Percentiles rank a stretch among this genome's conserved stretches.
Evolutionary conservation across 2,113 vertebrate genomes (phyloP).

Genomic region (Dryoscopus gambensis): DNA sequence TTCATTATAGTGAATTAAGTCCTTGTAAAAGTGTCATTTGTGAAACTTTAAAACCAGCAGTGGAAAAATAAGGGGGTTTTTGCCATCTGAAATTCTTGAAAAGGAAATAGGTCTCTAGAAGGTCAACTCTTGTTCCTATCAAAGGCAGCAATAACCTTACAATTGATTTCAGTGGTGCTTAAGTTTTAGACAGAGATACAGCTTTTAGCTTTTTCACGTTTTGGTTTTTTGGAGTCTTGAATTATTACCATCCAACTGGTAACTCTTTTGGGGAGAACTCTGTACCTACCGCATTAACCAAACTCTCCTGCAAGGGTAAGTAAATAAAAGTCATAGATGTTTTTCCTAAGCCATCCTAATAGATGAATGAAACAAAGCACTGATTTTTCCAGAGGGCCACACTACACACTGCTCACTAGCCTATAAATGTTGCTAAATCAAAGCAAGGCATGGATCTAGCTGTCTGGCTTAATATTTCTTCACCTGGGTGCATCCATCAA

Average conservation of each 20-base stretch:
- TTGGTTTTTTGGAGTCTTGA: background rate
- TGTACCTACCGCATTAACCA: background rate
- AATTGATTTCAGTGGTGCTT: background rate
- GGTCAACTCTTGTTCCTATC: background rate
- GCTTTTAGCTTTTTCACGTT: background rate
- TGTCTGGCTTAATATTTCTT: background rate
- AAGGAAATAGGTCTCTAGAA: background rate
- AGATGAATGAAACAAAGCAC: background rate
- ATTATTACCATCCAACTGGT: background rate
- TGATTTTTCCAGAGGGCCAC: background rate
- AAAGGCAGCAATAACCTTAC: background rate
- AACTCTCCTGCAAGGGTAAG: background rate
- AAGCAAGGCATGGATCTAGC: background rate
- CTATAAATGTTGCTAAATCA: background rate
- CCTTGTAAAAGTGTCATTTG: background rate
- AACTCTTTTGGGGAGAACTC: background rate
- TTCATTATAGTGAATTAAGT: background rate
- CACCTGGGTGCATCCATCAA: background rate
- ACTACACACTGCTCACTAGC: background rate
- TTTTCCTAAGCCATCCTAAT: background rate
- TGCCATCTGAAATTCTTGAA: background rate
- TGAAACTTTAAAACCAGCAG: background rate
- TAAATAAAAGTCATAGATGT: background rate
- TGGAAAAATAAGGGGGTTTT: background rate
- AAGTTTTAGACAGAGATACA: background rate